These are phyloP conservation scores for Sebastes minor DNA, from an alignment of 2,797 vertebrate species.

Conservation along the genomic window DNA sequence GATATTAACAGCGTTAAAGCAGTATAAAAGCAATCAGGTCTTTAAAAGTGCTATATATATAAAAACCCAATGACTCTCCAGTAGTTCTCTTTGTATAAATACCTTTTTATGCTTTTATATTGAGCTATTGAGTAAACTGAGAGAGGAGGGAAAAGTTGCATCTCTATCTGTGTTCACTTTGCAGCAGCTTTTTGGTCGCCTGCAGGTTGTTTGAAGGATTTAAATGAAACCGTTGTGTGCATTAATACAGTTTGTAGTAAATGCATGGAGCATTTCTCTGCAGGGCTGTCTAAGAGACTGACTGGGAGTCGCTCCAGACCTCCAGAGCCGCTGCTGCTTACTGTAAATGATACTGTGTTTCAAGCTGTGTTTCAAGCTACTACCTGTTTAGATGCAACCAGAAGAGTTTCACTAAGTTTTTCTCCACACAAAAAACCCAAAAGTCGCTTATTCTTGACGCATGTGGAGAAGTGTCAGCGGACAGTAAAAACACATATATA, in stretches of 20 bases:
- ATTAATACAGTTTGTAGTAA: slow-evolving; percentile 31
- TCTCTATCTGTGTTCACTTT: slow-evolving; percentile 32
- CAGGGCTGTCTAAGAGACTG: not conserved
- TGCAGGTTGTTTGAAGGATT: not conserved
- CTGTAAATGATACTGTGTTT: slow-evolving; percentile 52
- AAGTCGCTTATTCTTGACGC: slow-evolving; percentile 14
- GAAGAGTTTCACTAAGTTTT: slow-evolving; percentile 63
- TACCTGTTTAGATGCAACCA: slow-evolving; percentile 51
- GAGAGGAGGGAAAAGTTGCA: slow-evolving; percentile 47
- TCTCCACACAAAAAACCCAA: not conserved
- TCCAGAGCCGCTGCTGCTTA: slow-evolving; percentile 44
- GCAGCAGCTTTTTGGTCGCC: not conserved
- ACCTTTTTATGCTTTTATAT: no score
- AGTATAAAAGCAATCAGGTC: no score
- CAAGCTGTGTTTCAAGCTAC: slow-evolving; percentile 1
- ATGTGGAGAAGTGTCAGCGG: slow-evolving; percentile 7
- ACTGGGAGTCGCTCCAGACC: slow-evolving; percentile 47
- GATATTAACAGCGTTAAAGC: no score
- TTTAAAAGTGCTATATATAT: no score
- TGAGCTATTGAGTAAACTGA: not conserved
- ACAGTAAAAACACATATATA: not conserved
- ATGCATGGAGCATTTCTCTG: slow-evolving; percentile 3
- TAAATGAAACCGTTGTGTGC: not conserved
- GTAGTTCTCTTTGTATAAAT: no score
- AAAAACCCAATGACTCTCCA: no score